Evolutionary conservation across 2,888 invertebrate species (phyloP).

Genomic region (Xanthia icteritia): DNA sequence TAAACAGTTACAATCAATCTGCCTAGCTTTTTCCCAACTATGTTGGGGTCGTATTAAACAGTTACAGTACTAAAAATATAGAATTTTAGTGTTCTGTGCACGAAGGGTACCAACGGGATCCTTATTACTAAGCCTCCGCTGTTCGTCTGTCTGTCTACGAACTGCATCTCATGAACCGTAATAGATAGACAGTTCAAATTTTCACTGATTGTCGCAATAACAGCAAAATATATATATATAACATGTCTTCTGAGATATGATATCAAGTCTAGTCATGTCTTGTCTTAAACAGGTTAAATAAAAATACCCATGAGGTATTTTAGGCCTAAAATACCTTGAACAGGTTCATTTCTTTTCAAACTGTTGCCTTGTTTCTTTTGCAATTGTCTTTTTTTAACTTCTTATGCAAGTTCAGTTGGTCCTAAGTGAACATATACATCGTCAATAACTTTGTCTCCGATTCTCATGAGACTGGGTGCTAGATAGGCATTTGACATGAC

Average conservation of each 20-base stretch:
- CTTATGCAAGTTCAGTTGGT: background rate
- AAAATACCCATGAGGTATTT: too few species aligned
- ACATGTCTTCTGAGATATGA: too few species aligned
- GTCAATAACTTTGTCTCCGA: background rate
- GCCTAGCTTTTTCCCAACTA: background rate
- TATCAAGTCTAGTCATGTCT: too few species aligned
- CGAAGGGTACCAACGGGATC: too few species aligned
- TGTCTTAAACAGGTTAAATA: too few species aligned
- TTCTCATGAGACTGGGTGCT: background rate
- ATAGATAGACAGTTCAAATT: too few species aligned
- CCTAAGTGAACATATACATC: background rate
- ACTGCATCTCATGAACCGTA: too few species aligned
- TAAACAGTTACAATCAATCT: background rate
- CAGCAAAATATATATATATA: too few species aligned
- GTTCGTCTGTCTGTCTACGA: too few species aligned
- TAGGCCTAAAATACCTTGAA: background rate
- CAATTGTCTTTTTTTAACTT: background rate
- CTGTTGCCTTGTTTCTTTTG: background rate
- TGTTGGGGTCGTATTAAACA: background rate
- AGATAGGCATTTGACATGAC: background rate
- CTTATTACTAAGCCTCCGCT: too few species aligned
- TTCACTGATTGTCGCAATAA: too few species aligned
- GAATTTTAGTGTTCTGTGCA: background rate
- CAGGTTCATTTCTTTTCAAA: background rate
- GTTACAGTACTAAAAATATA: too few species aligned